Percentiles rank a stretch among this genome's conserved stretches.
Conservation (phyloP, 1,140 invertebrate species). For the Drosophila nebulosa region DNA sequence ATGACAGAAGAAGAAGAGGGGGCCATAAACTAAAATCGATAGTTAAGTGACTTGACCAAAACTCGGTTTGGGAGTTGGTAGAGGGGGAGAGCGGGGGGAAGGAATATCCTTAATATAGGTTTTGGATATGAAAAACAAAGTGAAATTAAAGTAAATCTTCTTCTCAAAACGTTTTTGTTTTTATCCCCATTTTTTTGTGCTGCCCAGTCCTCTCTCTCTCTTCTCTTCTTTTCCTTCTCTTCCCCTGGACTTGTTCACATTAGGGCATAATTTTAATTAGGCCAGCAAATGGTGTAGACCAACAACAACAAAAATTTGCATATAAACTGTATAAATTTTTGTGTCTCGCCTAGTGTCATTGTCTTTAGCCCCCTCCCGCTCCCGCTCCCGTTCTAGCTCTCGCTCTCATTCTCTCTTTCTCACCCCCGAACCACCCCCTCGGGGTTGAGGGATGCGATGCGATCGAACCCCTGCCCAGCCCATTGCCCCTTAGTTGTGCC, state of each 20-base stretch:
- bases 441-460: background rate
- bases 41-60: no score
- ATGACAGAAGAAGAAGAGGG: no score
- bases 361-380: background rate
- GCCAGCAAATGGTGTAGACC: conserved; percentile 58
- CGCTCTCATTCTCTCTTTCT: no score
- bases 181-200: no score
- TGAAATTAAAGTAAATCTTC: no score
- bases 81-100: no score
- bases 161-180: no score
- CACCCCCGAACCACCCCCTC: background rate
- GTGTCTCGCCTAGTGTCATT: conserved; percentile 31
- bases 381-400: background rate
- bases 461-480: conserved; percentile 29
- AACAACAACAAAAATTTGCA: conserved; percentile 50
- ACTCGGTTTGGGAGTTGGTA: no score
- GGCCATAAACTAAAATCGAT: background rate
- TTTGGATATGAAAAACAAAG: no score
- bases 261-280: conserved; percentile 69
- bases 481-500: conserved; percentile 72
- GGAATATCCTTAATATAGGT: no score
- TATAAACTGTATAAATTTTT: conserved; percentile 74
- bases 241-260: conserved; percentile 9
- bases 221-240: background rate
- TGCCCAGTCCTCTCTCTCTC: no score